Evolutionary conservation across 2,113 vertebrate genomes (phyloP).

Genomic region (Pluvialis apricaria): DNA sequence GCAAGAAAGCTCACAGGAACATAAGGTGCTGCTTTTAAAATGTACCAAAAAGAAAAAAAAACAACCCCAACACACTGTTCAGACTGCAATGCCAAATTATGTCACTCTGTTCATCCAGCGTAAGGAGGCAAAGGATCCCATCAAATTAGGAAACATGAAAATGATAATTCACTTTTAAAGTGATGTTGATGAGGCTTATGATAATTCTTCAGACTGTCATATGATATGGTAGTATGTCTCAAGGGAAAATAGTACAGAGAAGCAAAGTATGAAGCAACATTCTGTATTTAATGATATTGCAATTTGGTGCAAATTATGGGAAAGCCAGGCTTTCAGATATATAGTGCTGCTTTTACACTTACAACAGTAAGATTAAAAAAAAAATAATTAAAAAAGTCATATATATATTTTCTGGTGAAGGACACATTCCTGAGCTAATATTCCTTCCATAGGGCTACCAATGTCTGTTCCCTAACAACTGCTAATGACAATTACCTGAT

Average conservation of each 20-base stretch:
- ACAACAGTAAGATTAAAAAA: not conserved
- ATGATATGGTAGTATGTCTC: not conserved
- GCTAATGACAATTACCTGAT: not conserved
- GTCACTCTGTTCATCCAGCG: not conserved
- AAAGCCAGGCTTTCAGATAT: not conserved
- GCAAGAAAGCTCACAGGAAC: not conserved
- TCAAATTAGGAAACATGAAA: not conserved
- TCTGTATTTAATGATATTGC: not conserved
- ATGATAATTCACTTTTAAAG: not conserved
- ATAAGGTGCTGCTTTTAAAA: not conserved
- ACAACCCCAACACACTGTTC: not conserved
- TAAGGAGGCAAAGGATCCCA: not conserved
- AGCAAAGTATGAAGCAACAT: not conserved
- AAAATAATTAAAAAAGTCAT: not conserved
- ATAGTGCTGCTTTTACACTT: not conserved
- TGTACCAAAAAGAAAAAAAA: not conserved
- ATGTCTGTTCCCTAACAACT: not conserved
- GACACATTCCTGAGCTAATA: not conserved
- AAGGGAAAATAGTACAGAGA: not conserved
- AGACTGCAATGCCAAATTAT: not conserved
- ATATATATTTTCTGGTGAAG: not conserved
- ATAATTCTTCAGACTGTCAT: not conserved
- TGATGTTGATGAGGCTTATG: not conserved
- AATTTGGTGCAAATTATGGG: not conserved
- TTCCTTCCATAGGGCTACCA: not conserved